Evolutionary conservation across 2,113 vertebrate genomes (phyloP), one percentile per base, ranked within the genome.

Genomic region (Periophthalmus modestus): DNA sequence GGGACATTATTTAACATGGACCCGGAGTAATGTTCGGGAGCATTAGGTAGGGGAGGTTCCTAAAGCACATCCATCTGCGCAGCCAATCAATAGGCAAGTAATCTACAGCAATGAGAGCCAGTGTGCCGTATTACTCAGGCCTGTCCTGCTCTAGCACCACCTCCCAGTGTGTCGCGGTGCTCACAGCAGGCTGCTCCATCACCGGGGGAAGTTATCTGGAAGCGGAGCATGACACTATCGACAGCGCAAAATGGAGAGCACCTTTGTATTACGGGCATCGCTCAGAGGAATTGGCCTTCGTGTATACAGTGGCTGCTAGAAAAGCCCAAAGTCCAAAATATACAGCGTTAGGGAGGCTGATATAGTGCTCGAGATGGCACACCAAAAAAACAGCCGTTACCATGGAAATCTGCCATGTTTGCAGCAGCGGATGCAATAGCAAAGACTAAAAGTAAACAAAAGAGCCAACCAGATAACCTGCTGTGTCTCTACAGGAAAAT

Each of bases 71-170:
- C 87, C 91, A 88, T 94, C 93, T 93, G 88, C 81, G 84, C 79
- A 82, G 83, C 89, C 89, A 90, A 94, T 94, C 93, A 91, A 94
- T 94, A 93, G 88, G 91, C 92, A 92, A 92, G 90, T 92, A 91
- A 93, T 94, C 91, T 83, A 82, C 86, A 68, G 91, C 91, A 89
- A 88, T 86, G 89, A 82, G 89, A 86, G 89, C 81, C 83, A 85
- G 84, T 78, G 71, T 79, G 83, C 62, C 5, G 87, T 80, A 92
- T 91, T 89, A 92, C 80, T 94, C 92, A 90, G 82, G 67, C 76
- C 71, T 71, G 80, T 78, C 84, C 89, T 75, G 72, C 80, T 88
- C 75, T 74, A 73, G 85, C 82, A 77, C 78, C 83, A 65, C 74
- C 88, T 57, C 84, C 82, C 81, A 82, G 78, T 36, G 65, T 72